Evolutionary conservation across 1,140 invertebrate genomes (phyloP).

Genomic region (Ladona fulva): DNA sequence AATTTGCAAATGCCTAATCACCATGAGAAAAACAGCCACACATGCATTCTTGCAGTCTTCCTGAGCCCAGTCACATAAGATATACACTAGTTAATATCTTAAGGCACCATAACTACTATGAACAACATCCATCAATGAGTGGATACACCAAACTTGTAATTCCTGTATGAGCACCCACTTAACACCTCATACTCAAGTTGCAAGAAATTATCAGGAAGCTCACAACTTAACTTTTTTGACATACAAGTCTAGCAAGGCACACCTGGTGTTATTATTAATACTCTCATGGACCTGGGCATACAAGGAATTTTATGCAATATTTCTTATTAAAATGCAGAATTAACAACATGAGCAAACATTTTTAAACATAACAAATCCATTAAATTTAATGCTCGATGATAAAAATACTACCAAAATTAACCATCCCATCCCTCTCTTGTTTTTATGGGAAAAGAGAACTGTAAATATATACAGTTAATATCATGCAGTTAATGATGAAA

Average conservation of each 20-base stretch:
- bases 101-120: neutral
- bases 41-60: neutral
- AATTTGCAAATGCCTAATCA: neutral
- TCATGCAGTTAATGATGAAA: too few relatives aligned
- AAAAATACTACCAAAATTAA: neutral
- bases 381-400: neutral
- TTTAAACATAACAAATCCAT: neutral
- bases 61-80: neutral
- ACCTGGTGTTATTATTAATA: neutral
- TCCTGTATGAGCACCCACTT: neutral
- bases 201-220: neutral
- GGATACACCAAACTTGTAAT: neutral
- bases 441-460: too few relatives aligned
- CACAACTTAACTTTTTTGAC: neutral
- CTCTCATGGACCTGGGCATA: neutral
- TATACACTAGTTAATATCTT: neutral
- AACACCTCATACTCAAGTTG: neutral
- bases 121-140: neutral
- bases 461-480: too few relatives aligned
- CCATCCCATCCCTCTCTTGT: neutral
- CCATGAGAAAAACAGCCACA: neutral
- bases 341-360: conserved; percentile 1
- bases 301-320: neutral
- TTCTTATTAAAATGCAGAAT: conserved; percentile 1
- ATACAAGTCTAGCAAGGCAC: neutral